Evolutionary conservation across 2,113 vertebrate species (phyloP), one percentile per base, ranked within the genome.

Genomic region (Maccullochella peelii): DNA sequence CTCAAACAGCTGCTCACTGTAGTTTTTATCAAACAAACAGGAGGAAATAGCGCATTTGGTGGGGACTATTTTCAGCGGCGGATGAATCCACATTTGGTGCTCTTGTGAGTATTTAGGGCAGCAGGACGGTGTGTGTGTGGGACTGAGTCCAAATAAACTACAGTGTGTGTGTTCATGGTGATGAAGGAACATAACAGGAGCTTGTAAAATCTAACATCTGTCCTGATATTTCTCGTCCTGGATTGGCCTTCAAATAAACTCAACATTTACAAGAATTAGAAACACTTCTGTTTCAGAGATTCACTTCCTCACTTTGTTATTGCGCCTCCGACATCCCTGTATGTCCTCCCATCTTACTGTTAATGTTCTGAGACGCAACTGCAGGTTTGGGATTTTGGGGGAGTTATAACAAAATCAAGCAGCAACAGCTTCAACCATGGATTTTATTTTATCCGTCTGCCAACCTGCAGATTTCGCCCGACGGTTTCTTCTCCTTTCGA

Each of bases 401-500:
- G 62, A 40, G 62, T 40, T 10, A 0, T 23, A 63, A 63, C 61
- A 23, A 7, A 40, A 65, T 42, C 38, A 65, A n/a, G 3, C 62
- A n/a, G 38, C 42, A 67, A 27, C 42, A 67, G 63, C 15, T 44
- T 66, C 23, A 2, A 16, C 1, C 23, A 1, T 1, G 62, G 23
- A 8, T n/a, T n/a, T 15, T 1, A 21, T 59, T 21, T n/a, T 10
- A 5, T 14, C 16, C 6, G 7, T 6, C 4, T 3, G 14, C 21
- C 66, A 83, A 99, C 97, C 97, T 99, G 97, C 27, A 97, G 95
- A 82, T 94, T 96, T 9, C 97, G 95, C n/a, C 94, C 95, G n/a
- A 96, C 83, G 0, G 95, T 93, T 61, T 99, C 98, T 72, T 99
- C 97, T 68, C 96, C 97, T 94, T 97, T 99, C 0, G 97, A 96